Evolutionary conservation across 2,888 invertebrate genomes (phyloP).

Genomic region (Caenorhabditis sp.): DNA sequence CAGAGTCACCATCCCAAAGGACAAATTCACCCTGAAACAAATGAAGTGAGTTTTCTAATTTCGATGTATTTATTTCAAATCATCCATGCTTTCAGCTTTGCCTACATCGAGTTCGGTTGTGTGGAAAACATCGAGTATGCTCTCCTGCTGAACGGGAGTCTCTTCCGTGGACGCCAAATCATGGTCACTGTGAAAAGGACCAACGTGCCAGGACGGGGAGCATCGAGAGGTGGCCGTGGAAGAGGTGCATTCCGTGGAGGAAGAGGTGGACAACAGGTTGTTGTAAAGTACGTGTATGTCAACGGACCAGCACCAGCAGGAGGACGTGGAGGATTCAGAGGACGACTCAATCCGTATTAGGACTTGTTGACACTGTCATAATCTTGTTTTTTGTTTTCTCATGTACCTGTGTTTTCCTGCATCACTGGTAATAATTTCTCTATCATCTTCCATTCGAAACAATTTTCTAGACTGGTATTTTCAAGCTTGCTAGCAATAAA

Average conservation of each 20-base stretch:
- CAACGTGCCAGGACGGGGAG: constrained; percentile 14
- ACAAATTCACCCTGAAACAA: constrained; percentile 8
- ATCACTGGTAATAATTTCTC: no score
- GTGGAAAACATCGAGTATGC: neutral
- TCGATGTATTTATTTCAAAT: no score
- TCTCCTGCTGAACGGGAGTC: neutral
- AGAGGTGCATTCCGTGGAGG: neutral
- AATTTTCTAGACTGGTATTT: no score
- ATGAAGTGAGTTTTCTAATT: constrained; percentile 1
- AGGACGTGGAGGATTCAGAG: constrained; percentile 5
- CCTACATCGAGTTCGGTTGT: constrained; percentile 4
- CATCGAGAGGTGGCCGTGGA: neutral
- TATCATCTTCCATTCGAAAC: no score
- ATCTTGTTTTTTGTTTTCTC: no score
- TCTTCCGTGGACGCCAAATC: constrained; percentile 9
- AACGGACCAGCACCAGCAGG: neutral
- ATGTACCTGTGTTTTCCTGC: no score
- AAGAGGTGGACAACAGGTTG: neutral
- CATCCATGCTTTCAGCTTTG: constrained; percentile 27
- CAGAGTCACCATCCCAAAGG: constrained; percentile 15
- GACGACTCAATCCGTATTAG: neutral
- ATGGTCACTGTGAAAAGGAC: constrained; percentile 8
- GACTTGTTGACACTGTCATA: no score
- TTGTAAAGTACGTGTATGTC: neutral
- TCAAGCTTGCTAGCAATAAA: no score